Conservation (phyloP, 2,797 vertebrate genomes). For the Hipposideros larvatus region DNA sequence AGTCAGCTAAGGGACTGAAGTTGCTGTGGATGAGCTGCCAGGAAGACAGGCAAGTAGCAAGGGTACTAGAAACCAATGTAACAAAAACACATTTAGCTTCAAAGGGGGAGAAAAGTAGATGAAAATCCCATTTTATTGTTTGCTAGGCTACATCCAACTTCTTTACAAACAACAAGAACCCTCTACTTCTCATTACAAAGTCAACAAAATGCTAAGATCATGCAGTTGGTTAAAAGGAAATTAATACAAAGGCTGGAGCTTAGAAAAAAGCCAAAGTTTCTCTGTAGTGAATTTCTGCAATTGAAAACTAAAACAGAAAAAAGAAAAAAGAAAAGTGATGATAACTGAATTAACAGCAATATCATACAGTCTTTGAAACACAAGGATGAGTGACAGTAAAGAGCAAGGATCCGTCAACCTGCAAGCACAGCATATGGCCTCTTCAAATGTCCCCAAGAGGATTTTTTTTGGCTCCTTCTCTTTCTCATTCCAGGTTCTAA, state of each 20-base stretch:
- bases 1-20: too few species aligned
- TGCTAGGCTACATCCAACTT: background rate
- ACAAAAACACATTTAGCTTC: background rate
- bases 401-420: background rate
- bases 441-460: slow-evolving; percentile 31
- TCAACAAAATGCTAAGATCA: background rate
- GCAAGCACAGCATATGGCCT: background rate
- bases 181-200: background rate
- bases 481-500: slow-evolving; percentile 61
- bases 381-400: background rate
- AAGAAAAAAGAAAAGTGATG: background rate
- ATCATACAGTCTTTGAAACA: background rate
- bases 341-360: background rate
- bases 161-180: background rate
- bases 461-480: background rate
- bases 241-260: background rate
- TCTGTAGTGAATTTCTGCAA: background rate
- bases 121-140: background rate
- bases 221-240: background rate
- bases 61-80: background rate
- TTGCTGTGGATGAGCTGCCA: background rate
- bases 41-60: background rate
- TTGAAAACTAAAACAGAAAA: slow-evolving; percentile 15
- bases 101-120: background rate
- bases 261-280: background rate